Conservation (phyloP, 2,888 invertebrate genomes). For the Drosophila nr. medialis region DNA sequence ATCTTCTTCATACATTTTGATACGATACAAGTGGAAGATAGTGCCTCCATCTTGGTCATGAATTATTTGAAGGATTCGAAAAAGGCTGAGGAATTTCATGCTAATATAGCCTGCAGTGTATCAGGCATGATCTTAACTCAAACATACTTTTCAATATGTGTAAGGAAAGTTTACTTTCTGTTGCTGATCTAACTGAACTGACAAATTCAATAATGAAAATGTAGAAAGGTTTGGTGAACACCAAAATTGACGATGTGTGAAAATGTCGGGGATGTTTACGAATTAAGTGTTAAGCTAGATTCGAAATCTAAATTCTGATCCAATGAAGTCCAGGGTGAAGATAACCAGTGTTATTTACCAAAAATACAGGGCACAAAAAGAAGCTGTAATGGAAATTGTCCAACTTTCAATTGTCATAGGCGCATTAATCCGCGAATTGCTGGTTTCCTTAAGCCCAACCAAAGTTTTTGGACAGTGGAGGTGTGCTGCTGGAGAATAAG, state of each 20-base stretch:
- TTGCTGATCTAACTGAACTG: neutral
- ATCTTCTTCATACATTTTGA: neutral
- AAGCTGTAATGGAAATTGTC: neutral
- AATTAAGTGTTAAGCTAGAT: neutral
- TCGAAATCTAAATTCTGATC: neutral
- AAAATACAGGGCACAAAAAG: neutral
- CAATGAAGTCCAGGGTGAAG: too few relatives aligned
- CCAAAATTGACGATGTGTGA: neutral
- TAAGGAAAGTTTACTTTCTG: neutral
- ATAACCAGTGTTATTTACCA: neutral
- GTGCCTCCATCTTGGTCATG: neutral
- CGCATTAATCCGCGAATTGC: neutral
- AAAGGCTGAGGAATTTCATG: neutral
- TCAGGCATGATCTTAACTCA: neutral
- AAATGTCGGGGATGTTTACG: neutral
- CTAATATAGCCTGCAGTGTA: neutral
- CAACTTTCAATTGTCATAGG: neutral
- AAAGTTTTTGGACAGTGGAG: neutral
- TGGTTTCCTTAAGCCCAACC: neutral
- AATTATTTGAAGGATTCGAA: neutral
- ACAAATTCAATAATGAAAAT: neutral
- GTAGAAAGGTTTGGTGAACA: neutral
- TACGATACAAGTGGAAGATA: neutral
- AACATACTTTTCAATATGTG: neutral
- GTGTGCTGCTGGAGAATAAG: neutral